Evolutionary conservation across 2,888 invertebrate species (phyloP), one percentile per base, ranked within the genome.

Genomic region (Craniophora ligustri): DNA sequence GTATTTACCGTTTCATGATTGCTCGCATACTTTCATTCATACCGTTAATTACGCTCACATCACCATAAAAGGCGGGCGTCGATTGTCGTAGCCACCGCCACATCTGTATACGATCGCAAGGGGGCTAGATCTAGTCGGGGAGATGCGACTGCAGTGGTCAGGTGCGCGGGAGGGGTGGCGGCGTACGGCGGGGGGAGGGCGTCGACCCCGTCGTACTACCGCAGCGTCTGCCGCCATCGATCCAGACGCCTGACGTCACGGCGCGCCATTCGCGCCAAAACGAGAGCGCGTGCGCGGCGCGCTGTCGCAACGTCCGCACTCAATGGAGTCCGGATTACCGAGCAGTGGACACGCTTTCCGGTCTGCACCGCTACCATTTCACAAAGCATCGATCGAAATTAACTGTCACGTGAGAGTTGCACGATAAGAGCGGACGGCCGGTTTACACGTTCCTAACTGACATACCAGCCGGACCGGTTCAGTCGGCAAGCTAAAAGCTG

Each of bases 161-260:
- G 89, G 91, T 88, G 89, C 87, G 85, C 84, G 84, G 85, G 83
- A 77, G 69, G 79, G 73, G 78, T 79, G 76, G 81, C 63, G 75
- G 72, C 67, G 76, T 74, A 72, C 75, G 75, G 78, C 64, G 85
- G 86, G 56, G 84, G 86, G 80, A 87, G 93, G 89, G 68, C 89
- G 86, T 88, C 88, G 91, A 92, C 92, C 92, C 89, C 92, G 85
- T 65, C 89, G 92, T 92, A 92, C 92, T 93, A 93, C 93, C 89
- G 93, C 93, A 92, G 92, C 92, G 92, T 92, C 93, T 92, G 90
- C 90, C 89, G 89, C 88, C 92, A 94, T 94, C 94, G 94, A 94
- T 93, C 93, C 92, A 88, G 92, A 88, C 91, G 91, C 86, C 87
- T 93, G 92, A 91, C 93, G 93, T 92, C 93, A 92, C 87, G 85